phyloP scores from a whole-genome alignment of 2,888 invertebrate genomes.

The Scotopteryx bipunctaria region DNA sequence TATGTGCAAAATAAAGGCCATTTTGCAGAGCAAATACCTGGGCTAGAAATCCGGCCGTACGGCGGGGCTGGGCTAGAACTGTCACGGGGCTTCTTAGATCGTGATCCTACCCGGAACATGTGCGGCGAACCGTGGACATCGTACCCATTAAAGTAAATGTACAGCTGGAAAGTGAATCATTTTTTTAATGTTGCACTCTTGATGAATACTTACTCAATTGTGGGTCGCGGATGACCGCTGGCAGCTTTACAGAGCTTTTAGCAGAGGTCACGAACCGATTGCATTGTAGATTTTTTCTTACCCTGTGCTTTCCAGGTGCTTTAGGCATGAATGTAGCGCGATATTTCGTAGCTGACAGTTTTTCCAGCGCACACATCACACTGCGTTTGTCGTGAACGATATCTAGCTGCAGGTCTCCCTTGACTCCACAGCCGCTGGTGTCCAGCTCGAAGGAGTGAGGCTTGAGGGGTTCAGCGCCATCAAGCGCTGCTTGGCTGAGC shows the following conservation, averaged over 20 bases:
- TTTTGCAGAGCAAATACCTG: constrained; percentile 56
- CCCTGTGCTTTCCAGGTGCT: constrained; percentile 90
- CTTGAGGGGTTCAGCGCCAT: constrained; percentile 92
- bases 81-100: constrained; percentile 78
- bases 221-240: too few species aligned
- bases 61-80: constrained; percentile 73
- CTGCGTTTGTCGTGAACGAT: constrained; percentile 95
- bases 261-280: too few species aligned
- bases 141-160: constrained; percentile 97
- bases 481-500: constrained; percentile 87
- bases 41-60: constrained; percentile 81
- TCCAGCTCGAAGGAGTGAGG: constrained; percentile 92
- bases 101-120: constrained; percentile 92
- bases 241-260: too few species aligned
- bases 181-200: not conserved
- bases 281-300: too few species aligned
- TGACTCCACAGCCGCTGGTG: constrained; percentile 86
- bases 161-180: constrained; percentile 83
- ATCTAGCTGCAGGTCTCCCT: constrained; percentile 94
- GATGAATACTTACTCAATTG: too few species aligned
- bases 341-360: constrained; percentile 89
- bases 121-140: constrained; percentile 93
- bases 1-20: not conserved
- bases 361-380: constrained; percentile 91
- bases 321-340: constrained; percentile 91